Conservation (phyloP, 2,113 vertebrate species). For the Rhinopomastus cyanomelas region DNA sequence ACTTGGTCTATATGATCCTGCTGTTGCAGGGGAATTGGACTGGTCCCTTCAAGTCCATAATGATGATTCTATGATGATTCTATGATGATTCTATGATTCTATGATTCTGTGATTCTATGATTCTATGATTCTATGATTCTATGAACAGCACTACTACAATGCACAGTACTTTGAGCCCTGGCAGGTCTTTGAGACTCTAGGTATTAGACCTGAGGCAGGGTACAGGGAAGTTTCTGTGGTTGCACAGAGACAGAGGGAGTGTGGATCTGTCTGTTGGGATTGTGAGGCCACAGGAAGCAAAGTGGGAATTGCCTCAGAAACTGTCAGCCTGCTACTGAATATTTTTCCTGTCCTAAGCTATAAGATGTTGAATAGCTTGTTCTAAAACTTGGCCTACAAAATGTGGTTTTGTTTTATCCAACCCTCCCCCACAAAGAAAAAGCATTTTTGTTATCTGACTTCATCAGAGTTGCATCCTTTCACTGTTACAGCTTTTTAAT, state of each 20-base stretch:
- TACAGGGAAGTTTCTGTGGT: neutral
- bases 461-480: conserved; percentile 60
- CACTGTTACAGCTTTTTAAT: conserved; percentile 44
- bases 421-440: neutral
- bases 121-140: too few species aligned
- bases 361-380: neutral
- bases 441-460: conserved; percentile 68
- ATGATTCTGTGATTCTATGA: too few species aligned
- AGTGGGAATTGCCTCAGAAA: neutral
- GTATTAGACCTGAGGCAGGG: neutral
- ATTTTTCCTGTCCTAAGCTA: conserved; percentile 18
- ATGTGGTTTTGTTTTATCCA: conserved; percentile 33
- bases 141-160: neutral
- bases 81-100: too few species aligned
- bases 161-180: neutral
- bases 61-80: too few species aligned
- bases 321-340: neutral
- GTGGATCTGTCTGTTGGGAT: neutral
- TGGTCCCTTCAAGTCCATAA: too few species aligned
- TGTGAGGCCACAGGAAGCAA: neutral
- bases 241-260: neutral
- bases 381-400: conserved; percentile 14
- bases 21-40: too few species aligned
- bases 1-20: too few species aligned
- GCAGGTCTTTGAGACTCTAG: neutral